These are phyloP conservation scores for Hypotaenidia okinawae DNA, from an alignment of 2,797 vertebrate species.

Conservation along the genomic window DNA sequence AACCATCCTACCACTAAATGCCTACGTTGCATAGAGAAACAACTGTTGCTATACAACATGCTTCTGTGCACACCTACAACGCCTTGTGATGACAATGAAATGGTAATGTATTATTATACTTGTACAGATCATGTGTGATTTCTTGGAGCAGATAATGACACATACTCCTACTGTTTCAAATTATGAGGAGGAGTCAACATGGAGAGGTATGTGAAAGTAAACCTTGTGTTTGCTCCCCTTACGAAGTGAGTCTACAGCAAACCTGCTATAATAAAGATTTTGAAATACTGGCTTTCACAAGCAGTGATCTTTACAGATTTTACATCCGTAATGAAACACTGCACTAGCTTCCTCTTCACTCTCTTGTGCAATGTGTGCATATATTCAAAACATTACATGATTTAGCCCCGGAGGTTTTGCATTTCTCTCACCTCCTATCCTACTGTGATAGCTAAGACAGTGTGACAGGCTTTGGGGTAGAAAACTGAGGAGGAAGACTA, in stretches of 20 bases:
- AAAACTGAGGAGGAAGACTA: background rate
- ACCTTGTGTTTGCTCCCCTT: constrained; percentile 45
- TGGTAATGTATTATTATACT: constrained; percentile 61
- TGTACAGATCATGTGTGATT: constrained; percentile 37
- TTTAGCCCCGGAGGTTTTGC: background rate
- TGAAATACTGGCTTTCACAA: background rate
- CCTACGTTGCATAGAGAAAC: background rate
- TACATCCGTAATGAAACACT: background rate
- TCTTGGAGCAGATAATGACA: constrained; percentile 66
- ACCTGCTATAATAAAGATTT: background rate
- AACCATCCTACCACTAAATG: constrained; percentile 10
- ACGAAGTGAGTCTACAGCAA: background rate
- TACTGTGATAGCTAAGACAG: background rate
- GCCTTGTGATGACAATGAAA: constrained; percentile 64
- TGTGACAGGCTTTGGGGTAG: background rate
- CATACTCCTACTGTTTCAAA: constrained; percentile 68
- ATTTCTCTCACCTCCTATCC: background rate
- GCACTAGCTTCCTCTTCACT: background rate
- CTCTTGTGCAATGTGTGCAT: background rate
- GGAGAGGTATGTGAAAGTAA: constrained; percentile 52
- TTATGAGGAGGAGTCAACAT: constrained; percentile 55
- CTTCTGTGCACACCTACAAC: constrained; percentile 59
- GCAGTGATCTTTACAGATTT: background rate
- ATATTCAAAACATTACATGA: background rate
- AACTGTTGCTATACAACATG: constrained; percentile 46